Evolutionary conservation across 92 coral and sea anemone genomes (phyloP), one percentile per base, ranked within the genome.

Genomic region (Palythoa heliodiscus): DNA sequence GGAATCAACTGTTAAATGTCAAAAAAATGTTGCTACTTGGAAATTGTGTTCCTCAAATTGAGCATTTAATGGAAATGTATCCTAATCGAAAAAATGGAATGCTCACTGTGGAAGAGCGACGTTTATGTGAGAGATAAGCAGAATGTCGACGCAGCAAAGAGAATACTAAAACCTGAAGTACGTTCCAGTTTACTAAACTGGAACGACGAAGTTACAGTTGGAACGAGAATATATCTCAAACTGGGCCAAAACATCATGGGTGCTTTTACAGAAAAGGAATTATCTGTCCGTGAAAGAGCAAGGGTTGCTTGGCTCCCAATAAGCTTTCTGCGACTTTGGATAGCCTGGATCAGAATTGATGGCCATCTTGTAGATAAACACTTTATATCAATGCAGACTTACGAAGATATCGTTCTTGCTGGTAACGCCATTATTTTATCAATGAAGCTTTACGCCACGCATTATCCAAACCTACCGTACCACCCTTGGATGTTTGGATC

Each of bases 401-500:
- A 15, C 50, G 82, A 73, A 8, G 86, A 80, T 53, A 29, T 64
- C 20, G 38, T 87, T 22, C 67, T 79, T 71, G 58, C 90, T 4
- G 87, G 90, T 10, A 86, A 82, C 48, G 72, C 85, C 15, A 5
- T 87, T 22, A 55, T 87, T 10, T 20, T 87, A 76, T 48, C 86
- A 6, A 73, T 87, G 86, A 87, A 81, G 75, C 37, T 81, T 11
- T 87, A 20, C 78, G 22, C 67, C 11, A 77, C 7, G 11, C 78
- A 87, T 35, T 87, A 39, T 87, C 89, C 89, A 43, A 78, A 79
- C 20, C 78, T 40, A 20, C 89, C 89, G 60, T 79, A 43, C 82
- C 73, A 79, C 58, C 89, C 86, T 52, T 87, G 86, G 86, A 69
- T 70, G 20, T 87, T 87, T 71, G 82, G 89, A 19, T 87, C 90